Evolutionary conservation across 2,888 invertebrate genomes (phyloP).

Genomic region (Doris montereyensis): DNA sequence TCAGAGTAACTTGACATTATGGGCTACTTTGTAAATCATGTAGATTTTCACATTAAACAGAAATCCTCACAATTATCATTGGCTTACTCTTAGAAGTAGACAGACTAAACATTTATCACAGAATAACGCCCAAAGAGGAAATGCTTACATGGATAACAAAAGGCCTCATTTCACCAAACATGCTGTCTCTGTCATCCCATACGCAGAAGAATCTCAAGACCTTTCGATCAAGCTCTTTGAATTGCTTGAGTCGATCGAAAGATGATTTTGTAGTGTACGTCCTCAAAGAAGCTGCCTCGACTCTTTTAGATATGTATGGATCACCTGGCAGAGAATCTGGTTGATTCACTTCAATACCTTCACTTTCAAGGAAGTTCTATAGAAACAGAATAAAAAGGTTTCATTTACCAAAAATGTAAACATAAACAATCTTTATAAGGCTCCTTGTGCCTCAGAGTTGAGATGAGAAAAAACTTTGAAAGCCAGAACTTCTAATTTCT

Average conservation of each 20-base stretch:
- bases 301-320: constrained; percentile 76
- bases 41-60: too few relatives aligned
- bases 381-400: constrained; percentile 40
- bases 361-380: constrained; percentile 86
- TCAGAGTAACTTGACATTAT: too few relatives aligned
- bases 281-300: constrained; percentile 62
- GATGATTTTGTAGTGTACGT: constrained; percentile 69
- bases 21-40: too few relatives aligned
- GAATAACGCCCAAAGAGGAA: too few relatives aligned
- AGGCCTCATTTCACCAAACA: constrained; percentile 74
- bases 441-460: too few relatives aligned
- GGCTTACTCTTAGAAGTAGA: too few relatives aligned
- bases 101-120: too few relatives aligned
- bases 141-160: constrained; percentile 79
- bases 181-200: constrained; percentile 75
- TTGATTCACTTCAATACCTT: constrained; percentile 84
- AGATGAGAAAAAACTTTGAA: too few relatives aligned
- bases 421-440: too few relatives aligned
- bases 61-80: too few relatives aligned
- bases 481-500: too few relatives aligned
- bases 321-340: constrained; percentile 82
- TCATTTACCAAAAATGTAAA: too few relatives aligned
- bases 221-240: constrained; percentile 85
- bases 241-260: constrained; percentile 79
- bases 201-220: constrained; percentile 77